Percentiles rank a stretch among this genome's conserved stretches.
Evolutionary conservation across 1,140 invertebrate species (phyloP).

Genomic region (Bemisia tabaci): DNA sequence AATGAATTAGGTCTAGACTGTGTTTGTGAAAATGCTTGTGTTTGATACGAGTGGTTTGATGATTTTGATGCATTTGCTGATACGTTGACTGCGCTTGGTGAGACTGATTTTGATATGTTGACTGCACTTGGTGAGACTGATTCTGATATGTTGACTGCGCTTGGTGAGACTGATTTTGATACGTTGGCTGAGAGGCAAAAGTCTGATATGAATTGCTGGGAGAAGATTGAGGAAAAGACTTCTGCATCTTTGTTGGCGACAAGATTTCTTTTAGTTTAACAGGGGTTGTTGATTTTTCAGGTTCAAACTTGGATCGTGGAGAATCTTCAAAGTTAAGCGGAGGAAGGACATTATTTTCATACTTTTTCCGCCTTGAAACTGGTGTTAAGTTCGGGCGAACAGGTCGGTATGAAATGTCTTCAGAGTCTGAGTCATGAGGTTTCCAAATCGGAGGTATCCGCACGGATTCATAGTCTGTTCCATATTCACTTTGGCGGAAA

Average conservation of each 20-base stretch:
- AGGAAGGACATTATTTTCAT: slow-evolving; percentile 21
- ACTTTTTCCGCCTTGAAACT: slow-evolving; percentile 13
- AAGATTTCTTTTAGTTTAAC: slow-evolving; percentile 31
- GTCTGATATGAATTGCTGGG: no score
- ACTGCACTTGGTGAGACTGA: no score
- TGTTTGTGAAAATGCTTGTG: no score
- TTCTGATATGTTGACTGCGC: no score
- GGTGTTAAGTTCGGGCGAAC: slow-evolving; percentile 38
- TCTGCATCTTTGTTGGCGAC: slow-evolving; percentile 32
- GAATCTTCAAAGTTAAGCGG: slow-evolving; percentile 41
- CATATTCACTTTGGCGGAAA: slow-evolving; percentile 54
- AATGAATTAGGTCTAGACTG: not conserved
- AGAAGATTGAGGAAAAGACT: slow-evolving; percentile 4
- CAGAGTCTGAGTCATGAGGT: slow-evolving; percentile 36
- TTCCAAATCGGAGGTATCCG: slow-evolving; percentile 46
- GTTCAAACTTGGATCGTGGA: slow-evolving; percentile 41
- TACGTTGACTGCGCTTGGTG: no score
- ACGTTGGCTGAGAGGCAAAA: no score
- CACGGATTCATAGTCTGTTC: slow-evolving; percentile 45
- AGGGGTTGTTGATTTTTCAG: slow-evolving; percentile 32
- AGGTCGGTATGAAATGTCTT: slow-evolving; percentile 39
- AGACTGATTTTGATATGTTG: no score
- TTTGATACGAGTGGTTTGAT: no score
- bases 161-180: no score
- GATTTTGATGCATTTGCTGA: no score